Percentiles rank a stretch among this genome's conserved stretches.
Evolutionary conservation across 2,888 invertebrate species (phyloP).

Genomic region (Cephus runcator): DNA sequence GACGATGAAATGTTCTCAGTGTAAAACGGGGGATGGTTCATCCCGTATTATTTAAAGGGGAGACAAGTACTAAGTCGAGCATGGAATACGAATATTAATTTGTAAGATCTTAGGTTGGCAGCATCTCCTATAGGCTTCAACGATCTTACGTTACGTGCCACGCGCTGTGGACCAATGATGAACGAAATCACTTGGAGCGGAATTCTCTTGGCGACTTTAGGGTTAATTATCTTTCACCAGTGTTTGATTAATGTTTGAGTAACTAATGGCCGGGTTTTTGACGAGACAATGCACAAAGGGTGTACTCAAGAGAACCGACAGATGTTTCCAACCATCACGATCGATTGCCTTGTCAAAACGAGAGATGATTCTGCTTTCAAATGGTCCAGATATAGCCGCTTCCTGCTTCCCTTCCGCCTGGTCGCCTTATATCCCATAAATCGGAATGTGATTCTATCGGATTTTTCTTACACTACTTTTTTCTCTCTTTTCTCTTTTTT

Average conservation of each 20-base stretch:
- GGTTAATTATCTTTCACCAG: not conserved
- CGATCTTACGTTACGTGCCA: not conserved
- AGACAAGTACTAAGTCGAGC: not conserved
- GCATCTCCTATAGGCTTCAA: not conserved
- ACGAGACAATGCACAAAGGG: slow-evolving; percentile 19
- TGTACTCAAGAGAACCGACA: not conserved
- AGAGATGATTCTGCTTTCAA: not conserved
- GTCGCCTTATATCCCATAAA: not conserved
- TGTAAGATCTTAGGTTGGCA: not conserved
- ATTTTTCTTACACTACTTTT: not conserved
- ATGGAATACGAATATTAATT: not conserved
- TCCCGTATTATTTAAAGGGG: not conserved
- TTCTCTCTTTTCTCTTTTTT: not conserved
- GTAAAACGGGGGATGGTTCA: not conserved
- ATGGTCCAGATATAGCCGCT: not conserved
- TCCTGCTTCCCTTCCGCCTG: not conserved
- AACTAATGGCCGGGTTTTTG: slow-evolving; percentile 27
- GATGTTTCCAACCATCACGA: not conserved
- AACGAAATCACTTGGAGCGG: not conserved
- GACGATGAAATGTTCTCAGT: not conserved
- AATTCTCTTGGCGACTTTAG: not conserved
- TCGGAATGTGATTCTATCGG: not conserved
- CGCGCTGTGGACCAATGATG: not conserved
- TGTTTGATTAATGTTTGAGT: slow-evolving; percentile 36
- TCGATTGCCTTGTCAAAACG: not conserved